Base-by-base conservation (phyloP, 1,140 invertebrate species). In the Rhizoglyphus robini region DNA sequence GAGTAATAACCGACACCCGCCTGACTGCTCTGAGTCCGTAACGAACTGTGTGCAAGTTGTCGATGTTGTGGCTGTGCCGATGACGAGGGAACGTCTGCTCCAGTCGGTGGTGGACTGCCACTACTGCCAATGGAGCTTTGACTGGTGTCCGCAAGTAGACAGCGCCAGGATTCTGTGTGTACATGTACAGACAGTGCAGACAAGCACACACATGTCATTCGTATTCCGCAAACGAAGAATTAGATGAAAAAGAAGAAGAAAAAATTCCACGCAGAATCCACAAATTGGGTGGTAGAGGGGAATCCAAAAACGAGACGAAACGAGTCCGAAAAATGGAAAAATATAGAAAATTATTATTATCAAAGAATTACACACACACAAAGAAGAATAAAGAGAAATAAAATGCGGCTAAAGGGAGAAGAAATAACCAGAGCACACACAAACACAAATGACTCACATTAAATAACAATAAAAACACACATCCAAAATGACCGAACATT, bases 171-270 rank as follows among this genome's bases (percentile, higher is more conserved):
- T 29, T 68, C 65, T 47, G 38, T 41, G 36, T 41, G 18, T 41
- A 11, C 36, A 41, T 41, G 36, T 41, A 41, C 8, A 41, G 36
- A 18, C 36, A 41, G 18, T 41, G 36, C 8, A 41, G 18, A 41
- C 36, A 41, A 41, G 18, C 36, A 95, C 94, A 32, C 51, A 25
- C 51, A 54, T n/a, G n/a, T n/a, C n/a, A n/a, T n/a, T n/a, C n/a
- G n/a, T n/a, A n/a, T n/a, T n/a, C n/a, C n/a, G n/a, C n/a, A n/a
- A n/a, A n/a, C n/a, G n/a, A n/a, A n/a, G n/a, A n/a, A n/a, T n/a
- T n/a, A n/a, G n/a, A n/a, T n/a, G n/a, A n/a, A n/a, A n/a, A n/a
- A n/a, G n/a, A n/a, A n/a, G n/a, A n/a, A n/a, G n/a, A n/a, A n/a
- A n/a, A n/a, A n/a, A n/a, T n/a, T n/a, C n/a, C 23, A 32, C 51